phyloP scores from a whole-genome alignment of 53 echinoderm and acorn worm species.

The Holothuria scabra region DNA sequence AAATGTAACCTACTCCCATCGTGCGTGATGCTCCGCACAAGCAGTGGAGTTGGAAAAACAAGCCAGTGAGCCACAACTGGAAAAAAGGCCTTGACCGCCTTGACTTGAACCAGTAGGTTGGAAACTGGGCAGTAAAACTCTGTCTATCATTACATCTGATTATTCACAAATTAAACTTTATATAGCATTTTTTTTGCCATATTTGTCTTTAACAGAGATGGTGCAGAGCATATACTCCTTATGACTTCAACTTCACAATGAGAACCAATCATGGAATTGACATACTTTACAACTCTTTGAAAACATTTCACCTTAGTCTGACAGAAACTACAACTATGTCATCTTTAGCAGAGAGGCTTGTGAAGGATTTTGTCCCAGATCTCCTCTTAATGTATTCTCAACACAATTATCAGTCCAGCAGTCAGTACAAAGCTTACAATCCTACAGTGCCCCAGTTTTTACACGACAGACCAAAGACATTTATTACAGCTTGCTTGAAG shows the following conservation, averaged over 20 bases:
- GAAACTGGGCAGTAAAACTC: too few species aligned
- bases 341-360: not conserved
- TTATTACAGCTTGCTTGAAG: not conserved
- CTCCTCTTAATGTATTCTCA: not conserved
- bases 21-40: too few species aligned
- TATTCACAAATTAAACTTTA: too few species aligned
- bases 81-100: too few species aligned
- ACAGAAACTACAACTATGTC: not conserved
- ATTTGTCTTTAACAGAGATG: not conserved
- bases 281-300: not conserved
- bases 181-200: too few species aligned
- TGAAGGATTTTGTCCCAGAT: not conserved
- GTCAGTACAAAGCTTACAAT: slow-evolving; percentile 1
- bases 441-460: slow-evolving; percentile 10
- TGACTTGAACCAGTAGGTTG: too few species aligned
- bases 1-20: too few species aligned
- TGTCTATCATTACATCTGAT: too few species aligned
- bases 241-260: not conserved
- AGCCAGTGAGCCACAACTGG: too few species aligned
- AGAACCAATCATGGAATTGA: slow-evolving; percentile 12
- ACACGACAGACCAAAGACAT: slow-evolving; percentile 3
- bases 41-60: too few species aligned
- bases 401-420: not conserved
- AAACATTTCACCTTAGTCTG: not conserved
- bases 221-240: slow-evolving; percentile 14